Percentiles rank a stretch among this genome's conserved stretches.
Conservation (phyloP, 2,888 invertebrate species). For the Hirtodrosophila trivittata region DNA sequence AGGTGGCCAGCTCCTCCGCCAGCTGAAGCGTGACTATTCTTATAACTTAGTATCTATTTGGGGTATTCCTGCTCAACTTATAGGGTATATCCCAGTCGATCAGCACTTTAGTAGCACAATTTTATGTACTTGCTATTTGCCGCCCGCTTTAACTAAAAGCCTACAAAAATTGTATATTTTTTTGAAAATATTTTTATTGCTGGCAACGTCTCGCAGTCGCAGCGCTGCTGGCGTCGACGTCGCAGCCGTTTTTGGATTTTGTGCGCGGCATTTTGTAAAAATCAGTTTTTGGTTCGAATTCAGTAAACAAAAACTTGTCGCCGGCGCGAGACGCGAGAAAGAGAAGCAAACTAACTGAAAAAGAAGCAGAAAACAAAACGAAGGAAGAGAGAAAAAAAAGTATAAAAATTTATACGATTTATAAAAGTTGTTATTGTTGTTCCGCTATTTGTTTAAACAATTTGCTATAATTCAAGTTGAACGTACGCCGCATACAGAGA, state of each 20-base stretch:
- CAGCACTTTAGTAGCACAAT: background rate
- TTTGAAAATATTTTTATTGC: conserved; percentile 71
- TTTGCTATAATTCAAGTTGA: conserved; percentile 68
- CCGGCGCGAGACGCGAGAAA: conserved; percentile 74
- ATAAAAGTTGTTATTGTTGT: conserved; percentile 35
- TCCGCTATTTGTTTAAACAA: conserved; percentile 74
- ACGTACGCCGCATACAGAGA: conserved; percentile 48
- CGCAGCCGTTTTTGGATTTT: conserved; percentile 64
- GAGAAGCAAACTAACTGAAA: conserved; percentile 31
- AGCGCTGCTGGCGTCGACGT: conserved; percentile 26
- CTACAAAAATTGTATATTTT: conserved; percentile 51
- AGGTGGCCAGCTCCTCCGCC: too few relatives aligned
- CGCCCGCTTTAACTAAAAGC: conserved; percentile 26
- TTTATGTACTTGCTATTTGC: background rate
- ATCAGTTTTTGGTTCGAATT: conserved; percentile 75
- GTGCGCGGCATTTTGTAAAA: conserved; percentile 59
- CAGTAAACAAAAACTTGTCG: conserved; percentile 83
- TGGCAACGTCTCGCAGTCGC: conserved; percentile 17
- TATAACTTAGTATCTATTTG: too few relatives aligned
- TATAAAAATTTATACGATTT: conserved; percentile 2
- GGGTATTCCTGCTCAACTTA: too few relatives aligned
- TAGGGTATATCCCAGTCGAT: too few relatives aligned
- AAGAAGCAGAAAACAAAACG: conserved; percentile 9
- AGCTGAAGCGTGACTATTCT: too few relatives aligned
- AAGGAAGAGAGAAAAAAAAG: conserved; percentile 12